These are phyloP conservation scores for Cuniculus paca DNA, from an alignment of 2,797 vertebrate species.

Conservation along the genomic window DNA sequence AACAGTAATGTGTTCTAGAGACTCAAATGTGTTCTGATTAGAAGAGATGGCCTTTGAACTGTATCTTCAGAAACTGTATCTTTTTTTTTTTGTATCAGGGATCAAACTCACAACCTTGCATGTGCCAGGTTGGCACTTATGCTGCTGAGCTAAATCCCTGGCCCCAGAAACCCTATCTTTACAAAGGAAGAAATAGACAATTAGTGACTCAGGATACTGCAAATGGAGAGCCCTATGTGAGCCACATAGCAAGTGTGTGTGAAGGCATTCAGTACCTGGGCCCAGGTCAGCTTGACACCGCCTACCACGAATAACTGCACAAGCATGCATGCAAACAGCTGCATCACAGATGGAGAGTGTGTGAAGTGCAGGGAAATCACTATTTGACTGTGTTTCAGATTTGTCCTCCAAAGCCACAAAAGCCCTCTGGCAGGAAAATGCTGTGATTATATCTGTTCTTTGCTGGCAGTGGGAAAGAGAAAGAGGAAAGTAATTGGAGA, in stretches of 20 bases:
- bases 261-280: too few relatives aligned
- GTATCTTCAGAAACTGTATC: neutral
- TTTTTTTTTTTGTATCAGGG: too few relatives aligned
- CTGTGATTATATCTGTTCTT: neutral
- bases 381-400: neutral
- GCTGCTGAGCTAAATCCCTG: too few relatives aligned
- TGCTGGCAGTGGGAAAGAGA: neutral
- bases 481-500: neutral
- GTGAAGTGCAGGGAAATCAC: neutral
- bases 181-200: neutral
- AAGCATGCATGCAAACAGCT: neutral
- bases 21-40: neutral
- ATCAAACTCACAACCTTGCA: too few relatives aligned
- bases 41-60: neutral
- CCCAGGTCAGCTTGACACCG: neutral
- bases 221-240: neutral
- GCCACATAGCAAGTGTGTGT: neutral
- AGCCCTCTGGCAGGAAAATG: neutral
- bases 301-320: neutral
- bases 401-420: neutral
- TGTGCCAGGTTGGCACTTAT: too few relatives aligned
- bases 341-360: neutral
- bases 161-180: neutral
- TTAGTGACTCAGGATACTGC: neutral
- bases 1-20: neutral